Conservation (phyloP, 1,140 invertebrate species). For the Drosophila neocordata region DNA sequence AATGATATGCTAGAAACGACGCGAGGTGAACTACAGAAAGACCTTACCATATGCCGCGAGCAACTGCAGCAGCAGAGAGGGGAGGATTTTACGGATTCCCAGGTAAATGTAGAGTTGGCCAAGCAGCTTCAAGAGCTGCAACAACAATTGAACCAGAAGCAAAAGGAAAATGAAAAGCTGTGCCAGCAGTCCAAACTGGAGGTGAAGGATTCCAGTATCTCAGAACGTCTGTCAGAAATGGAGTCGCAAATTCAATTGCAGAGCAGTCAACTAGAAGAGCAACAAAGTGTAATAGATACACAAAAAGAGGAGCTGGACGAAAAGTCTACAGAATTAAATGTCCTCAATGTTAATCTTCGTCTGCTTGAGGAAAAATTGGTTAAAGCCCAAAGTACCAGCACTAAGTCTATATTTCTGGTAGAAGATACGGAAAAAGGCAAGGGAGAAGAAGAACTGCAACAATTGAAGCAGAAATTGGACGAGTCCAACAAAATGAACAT, state of each 20-base stretch:
- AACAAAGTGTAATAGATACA: conserved; percentile 60
- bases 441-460: conserved; percentile 86
- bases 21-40: conserved; percentile 66
- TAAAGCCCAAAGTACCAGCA: conserved; percentile 58
- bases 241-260: conserved; percentile 84
- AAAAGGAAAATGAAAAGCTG: conserved; percentile 45
- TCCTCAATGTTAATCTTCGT: conserved; percentile 81
- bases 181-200: conserved; percentile 44
- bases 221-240: conserved; percentile 83
- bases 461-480: conserved; percentile 88
- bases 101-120: conserved; percentile 71
- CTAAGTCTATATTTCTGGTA: conserved; percentile 77
- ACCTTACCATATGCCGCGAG: conserved; percentile 60
- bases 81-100: conserved; percentile 84
- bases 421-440: conserved; percentile 83
- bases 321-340: conserved; percentile 83
- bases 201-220: conserved; percentile 54
- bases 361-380: conserved; percentile 84
- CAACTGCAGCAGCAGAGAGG: conserved; percentile 88
- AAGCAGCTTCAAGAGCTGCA: conserved; percentile 75
- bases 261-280: conserved; percentile 83
- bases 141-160: conserved; percentile 45
- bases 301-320: conserved; percentile 84
- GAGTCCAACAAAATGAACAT: conserved; percentile 92
- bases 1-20: conserved; percentile 66